phyloP scores from a whole-genome alignment of 1,140 invertebrate species.

The Cephus cinctus region DNA sequence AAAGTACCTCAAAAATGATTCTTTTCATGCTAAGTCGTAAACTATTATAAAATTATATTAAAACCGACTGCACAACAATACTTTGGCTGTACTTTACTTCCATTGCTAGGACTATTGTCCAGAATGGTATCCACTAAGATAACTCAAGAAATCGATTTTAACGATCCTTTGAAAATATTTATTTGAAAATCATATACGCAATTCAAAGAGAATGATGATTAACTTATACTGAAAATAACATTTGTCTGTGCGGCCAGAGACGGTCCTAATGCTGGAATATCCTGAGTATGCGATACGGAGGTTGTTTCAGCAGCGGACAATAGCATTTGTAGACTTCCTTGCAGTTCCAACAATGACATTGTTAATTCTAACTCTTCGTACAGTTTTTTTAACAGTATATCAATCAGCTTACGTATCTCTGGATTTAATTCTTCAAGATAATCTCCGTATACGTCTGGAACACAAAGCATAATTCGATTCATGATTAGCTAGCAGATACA shows the following conservation, averaged over 20 bases:
- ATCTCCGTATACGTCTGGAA: constrained; percentile 66
- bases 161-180: not conserved
- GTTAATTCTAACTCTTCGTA: constrained; percentile 68
- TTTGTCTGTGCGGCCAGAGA: constrained; percentile 62
- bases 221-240: constrained; percentile 62
- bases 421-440: constrained; percentile 58
- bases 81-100: not conserved
- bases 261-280: constrained; percentile 54
- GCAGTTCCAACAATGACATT: constrained; percentile 61
- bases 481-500: not conserved
- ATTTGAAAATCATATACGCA: not conserved
- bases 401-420: constrained; percentile 62
- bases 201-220: constrained; percentile 10
- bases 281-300: constrained; percentile 34
- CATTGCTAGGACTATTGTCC: not conserved
- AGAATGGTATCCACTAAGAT: not conserved
- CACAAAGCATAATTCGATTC: constrained; percentile 13
- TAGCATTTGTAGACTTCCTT: constrained; percentile 71
- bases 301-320: constrained; percentile 57
- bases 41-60: not conserved
- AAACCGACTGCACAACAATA: not conserved
- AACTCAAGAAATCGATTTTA: not conserved
- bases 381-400: constrained; percentile 61
- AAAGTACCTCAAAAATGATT: constrained; percentile 38
- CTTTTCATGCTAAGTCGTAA: constrained; percentile 32